A percentile compares a stretch with the other conserved stretches of the same genome.
Evolutionary conservation across 2,888 invertebrate genomes (phyloP).

Genomic region (Electrophaes corylata): DNA sequence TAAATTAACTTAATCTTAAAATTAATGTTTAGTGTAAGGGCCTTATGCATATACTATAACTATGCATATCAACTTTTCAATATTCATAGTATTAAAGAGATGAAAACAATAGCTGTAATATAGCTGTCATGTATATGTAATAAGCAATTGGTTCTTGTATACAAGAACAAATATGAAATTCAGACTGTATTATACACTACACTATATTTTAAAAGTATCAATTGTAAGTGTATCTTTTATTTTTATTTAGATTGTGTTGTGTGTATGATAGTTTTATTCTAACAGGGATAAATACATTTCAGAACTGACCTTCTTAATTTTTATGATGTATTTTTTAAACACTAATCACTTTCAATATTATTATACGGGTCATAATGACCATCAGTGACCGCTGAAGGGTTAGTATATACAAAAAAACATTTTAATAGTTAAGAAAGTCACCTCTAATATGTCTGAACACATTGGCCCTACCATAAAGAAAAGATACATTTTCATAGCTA

Average conservation of each 20-base stretch:
- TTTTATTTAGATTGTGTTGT: too few relatives aligned
- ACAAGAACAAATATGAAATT: too few relatives aligned
- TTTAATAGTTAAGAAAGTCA: constrained; percentile 61
- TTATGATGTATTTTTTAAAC: constrained; percentile 2
- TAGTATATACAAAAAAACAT: not conserved
- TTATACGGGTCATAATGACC: not conserved
- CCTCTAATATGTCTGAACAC: constrained; percentile 82
- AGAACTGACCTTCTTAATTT: constrained; percentile 70
- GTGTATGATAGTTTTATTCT: constrained; percentile 9
- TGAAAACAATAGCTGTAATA: too few relatives aligned
- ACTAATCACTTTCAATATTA: not conserved
- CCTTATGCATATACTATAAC: too few relatives aligned
- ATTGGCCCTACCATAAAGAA: constrained; percentile 77
- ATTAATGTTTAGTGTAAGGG: too few relatives aligned
- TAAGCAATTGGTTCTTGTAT: too few relatives aligned
- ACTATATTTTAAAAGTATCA: too few relatives aligned
- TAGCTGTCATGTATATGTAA: too few relatives aligned
- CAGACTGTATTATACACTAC: too few relatives aligned
- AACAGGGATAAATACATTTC: constrained; percentile 71
- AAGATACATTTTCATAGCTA: constrained; percentile 56
- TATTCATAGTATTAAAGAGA: too few relatives aligned
- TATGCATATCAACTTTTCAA: too few relatives aligned
- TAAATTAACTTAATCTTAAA: not conserved
- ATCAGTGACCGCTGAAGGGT: not conserved
- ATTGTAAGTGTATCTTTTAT: not conserved